Base-by-base conservation (phyloP, 1,140 invertebrate species). In the Pogonomyrmex barbatus region DNA sequence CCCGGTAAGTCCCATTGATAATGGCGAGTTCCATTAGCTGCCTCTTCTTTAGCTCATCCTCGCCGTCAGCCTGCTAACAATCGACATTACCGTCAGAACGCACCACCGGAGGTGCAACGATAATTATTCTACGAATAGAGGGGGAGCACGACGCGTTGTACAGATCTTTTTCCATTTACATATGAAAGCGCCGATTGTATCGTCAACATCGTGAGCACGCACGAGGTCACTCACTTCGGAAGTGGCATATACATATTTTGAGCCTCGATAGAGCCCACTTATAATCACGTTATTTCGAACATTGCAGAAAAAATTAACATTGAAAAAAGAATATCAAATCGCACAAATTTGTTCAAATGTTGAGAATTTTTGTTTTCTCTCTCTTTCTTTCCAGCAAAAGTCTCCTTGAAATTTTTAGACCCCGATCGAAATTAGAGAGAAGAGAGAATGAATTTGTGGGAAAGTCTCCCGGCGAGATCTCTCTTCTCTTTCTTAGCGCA, bases 1-100 rank as follows among this genome's bases (percentile, higher is more conserved):
- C 99, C 95, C 99, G 97, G 96, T 99, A 99, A 52, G 99, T 99
- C 93, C 99, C 99, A 94, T 99, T 99, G 92, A 99, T 99, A 90
- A 99, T 99, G 91, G 99, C 99, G 94, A 99, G 96, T 96, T 99
- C 99, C 99, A 99, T 99, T 71, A 99, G 96, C 95, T 99, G 99
- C 94, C 99, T 97, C 95, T 99, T 99, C 96, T 99, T 99, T 91
- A 99, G 96, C 94, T 99, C 99, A 96, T 99, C 99, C 96, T 99
- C 99, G 71, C 99, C 99, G 95, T 99, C 99, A 85, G 99, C 98
- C 99, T 99, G 97, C 96, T 97, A 95, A 94, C 92, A 94, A 93
- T 93, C 90, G 89, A 95, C 85, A 94, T 93, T 82, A 92, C 67
- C 92, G 93, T 95, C 93, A 95, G 94, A 91, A 83, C 45, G 54